Evolutionary conservation across 2,113 vertebrate species (phyloP).

Genomic region (Alethe diademata): DNA sequence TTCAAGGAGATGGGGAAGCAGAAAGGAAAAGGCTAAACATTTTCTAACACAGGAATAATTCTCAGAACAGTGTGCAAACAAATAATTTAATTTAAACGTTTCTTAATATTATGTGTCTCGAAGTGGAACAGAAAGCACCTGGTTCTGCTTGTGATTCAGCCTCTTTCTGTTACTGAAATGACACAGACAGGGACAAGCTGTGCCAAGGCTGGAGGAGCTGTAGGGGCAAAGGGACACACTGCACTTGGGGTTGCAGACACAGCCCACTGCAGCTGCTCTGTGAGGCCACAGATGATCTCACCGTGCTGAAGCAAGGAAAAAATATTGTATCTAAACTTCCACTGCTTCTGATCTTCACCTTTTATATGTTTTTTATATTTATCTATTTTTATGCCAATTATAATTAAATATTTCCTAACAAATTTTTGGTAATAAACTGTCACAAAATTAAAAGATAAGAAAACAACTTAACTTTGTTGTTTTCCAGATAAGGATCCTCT

Average conservation of each 20-base stretch:
- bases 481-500: background rate
- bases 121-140: background rate
- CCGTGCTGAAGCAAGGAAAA: background rate
- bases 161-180: background rate
- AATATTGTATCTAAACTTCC: background rate
- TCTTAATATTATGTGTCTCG: background rate
- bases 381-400: background rate
- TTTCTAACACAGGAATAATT: background rate
- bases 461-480: background rate
- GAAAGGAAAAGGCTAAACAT: background rate
- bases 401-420: background rate
- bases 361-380: accelerated
- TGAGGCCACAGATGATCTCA: background rate
- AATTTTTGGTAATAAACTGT: background rate
- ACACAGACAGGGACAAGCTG: background rate
- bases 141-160: background rate
- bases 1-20: background rate
- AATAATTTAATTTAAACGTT: background rate
- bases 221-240: background rate
- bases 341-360: background rate
- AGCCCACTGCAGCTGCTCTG: accelerated
- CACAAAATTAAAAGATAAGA: background rate
- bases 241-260: no score
- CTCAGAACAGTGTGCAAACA: background rate
- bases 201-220: background rate